Evolutionary conservation across 2,113 vertebrate species (phyloP).

Genomic region (Bubo blakistoni): DNA sequence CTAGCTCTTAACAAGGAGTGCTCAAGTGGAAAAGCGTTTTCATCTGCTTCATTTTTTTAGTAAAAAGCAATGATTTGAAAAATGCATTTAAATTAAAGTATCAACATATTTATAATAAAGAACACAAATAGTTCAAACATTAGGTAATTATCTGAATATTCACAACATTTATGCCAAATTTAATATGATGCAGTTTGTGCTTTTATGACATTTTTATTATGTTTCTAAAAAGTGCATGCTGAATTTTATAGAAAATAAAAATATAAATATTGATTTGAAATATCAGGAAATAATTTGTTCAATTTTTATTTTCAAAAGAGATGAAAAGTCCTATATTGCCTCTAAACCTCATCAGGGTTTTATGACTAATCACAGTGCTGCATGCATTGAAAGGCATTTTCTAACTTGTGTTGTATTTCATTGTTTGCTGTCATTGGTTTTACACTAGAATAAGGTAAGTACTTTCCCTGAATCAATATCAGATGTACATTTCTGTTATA

Average conservation of each 20-base stretch:
- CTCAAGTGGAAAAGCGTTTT: slow-evolving; percentile 35
- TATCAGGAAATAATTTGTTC: slow-evolving; percentile 80
- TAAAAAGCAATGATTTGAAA: slow-evolving; percentile 30
- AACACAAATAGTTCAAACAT: slow-evolving; percentile 12
- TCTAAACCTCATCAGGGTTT: slow-evolving; percentile 89
- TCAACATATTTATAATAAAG: slow-evolving; percentile 24
- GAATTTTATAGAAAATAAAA: slow-evolving; percentile 68
- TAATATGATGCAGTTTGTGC: slow-evolving; percentile 59
- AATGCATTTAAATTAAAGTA: slow-evolving; percentile 36
- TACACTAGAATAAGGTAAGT: slow-evolving; percentile 99
- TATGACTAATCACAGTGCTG: slow-evolving; percentile 93
- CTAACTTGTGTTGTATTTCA: slow-evolving; percentile 99
- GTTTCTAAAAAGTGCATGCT: slow-evolving; percentile 77
- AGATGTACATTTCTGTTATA: neutral
- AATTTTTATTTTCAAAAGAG: slow-evolving; percentile 86
- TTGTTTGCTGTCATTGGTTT: slow-evolving; percentile 98
- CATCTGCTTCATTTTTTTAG: slow-evolving; percentile 28
- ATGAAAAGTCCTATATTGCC: slow-evolving; percentile 82
- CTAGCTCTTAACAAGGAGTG: slow-evolving; percentile 8
- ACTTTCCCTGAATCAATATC: slow-evolving; percentile 55
- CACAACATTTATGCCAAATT: slow-evolving; percentile 77
- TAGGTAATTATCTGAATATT: slow-evolving; percentile 22
- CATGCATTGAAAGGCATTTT: slow-evolving; percentile 92
- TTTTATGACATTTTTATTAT: slow-evolving; percentile 55
- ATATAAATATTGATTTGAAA: slow-evolving; percentile 39